phyloP scores from a whole-genome alignment of 2,797 vertebrate genomes.

The Poeciliopsis presidionis region DNA sequence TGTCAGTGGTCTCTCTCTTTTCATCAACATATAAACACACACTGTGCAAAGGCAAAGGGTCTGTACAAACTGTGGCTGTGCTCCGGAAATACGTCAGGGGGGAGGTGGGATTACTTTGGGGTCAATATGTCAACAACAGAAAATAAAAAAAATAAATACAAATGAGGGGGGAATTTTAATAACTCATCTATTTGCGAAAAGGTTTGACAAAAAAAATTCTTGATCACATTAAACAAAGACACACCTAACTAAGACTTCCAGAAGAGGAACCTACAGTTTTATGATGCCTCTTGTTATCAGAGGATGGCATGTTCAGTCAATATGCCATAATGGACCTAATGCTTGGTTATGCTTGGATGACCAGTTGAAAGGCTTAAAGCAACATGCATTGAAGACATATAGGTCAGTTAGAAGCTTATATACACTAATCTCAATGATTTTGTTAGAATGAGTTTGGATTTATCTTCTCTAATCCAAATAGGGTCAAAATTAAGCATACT shows the following conservation, averaged over 20 bases:
- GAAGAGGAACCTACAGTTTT: slow-evolving; percentile 19
- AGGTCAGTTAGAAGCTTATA: not conserved
- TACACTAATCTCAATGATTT: not conserved
- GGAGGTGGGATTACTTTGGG: slow-evolving; percentile 53
- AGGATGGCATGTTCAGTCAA: not conserved
- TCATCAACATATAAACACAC: slow-evolving; percentile 20
- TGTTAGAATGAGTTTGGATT: not conserved
- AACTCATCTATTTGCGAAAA: slow-evolving; percentile 11
- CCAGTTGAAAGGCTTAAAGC: not conserved
- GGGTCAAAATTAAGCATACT: not conserved
- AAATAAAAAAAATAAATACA: not conserved
- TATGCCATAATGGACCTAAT: not conserved
- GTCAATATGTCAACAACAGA: slow-evolving; percentile 37
- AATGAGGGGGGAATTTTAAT: not conserved
- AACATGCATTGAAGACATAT: not conserved
- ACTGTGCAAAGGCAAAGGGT: slow-evolving; percentile 43
- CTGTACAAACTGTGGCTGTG: slow-evolving; percentile 58
- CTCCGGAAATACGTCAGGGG: slow-evolving; percentile 62
- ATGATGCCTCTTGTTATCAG: slow-evolving; percentile 8
- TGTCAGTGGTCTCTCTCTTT: slow-evolving; percentile 55
- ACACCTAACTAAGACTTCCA: slow-evolving; percentile 10
- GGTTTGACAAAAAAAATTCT: slow-evolving; percentile 20
- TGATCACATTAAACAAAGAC: not conserved
- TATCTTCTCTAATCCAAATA: not conserved
- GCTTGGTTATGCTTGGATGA: not conserved